phyloP scores from a whole-genome alignment of 23 tunicate genomes.

The Ascidia mentula region DNA sequence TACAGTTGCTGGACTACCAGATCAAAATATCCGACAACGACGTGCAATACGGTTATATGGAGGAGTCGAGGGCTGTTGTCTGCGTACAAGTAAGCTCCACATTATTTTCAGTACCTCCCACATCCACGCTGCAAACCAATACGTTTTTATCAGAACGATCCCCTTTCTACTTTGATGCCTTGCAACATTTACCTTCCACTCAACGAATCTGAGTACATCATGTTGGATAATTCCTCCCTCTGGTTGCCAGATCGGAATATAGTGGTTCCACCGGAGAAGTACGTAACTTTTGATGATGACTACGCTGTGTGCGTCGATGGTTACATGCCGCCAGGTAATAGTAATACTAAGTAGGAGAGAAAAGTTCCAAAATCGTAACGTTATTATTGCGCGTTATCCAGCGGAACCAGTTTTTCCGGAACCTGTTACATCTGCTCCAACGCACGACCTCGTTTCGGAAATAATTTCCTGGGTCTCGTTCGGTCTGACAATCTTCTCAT shows the following conservation, averaged over 20 bases:
- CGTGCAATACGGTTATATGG: constrained; percentile 9
- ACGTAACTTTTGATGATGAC: constrained; percentile 28
- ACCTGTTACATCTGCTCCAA: background rate
- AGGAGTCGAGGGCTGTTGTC: constrained; percentile 67
- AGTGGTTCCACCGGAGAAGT: constrained; percentile 41
- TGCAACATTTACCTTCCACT: constrained; percentile 56
- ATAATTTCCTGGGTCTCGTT: constrained; percentile 65
- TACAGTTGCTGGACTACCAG: constrained; percentile 75
- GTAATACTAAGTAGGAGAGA: too few relatives aligned
- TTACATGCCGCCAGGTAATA: constrained; percentile 3
- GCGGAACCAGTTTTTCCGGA: background rate
- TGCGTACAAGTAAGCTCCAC: constrained; percentile 44
- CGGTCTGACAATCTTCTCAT: constrained; percentile 54
- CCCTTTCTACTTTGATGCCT: background rate
- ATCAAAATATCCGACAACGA: constrained; percentile 33
- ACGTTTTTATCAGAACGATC: background rate
- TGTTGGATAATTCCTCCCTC: constrained; percentile 56
- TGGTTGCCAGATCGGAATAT: constrained; percentile 30
- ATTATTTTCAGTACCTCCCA: too few relatives aligned
- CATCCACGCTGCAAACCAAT: too few relatives aligned
- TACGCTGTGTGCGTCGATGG: constrained; percentile 76
- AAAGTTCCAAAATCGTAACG: too few relatives aligned
- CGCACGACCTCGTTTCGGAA: constrained; percentile 1
- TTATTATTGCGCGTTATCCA: background rate
- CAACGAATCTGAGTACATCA: constrained; percentile 54